Evolutionary conservation across 1,140 invertebrate genomes (phyloP), one percentile per base, ranked within the genome.

Genomic region (Drosophila chauvacae): DNA sequence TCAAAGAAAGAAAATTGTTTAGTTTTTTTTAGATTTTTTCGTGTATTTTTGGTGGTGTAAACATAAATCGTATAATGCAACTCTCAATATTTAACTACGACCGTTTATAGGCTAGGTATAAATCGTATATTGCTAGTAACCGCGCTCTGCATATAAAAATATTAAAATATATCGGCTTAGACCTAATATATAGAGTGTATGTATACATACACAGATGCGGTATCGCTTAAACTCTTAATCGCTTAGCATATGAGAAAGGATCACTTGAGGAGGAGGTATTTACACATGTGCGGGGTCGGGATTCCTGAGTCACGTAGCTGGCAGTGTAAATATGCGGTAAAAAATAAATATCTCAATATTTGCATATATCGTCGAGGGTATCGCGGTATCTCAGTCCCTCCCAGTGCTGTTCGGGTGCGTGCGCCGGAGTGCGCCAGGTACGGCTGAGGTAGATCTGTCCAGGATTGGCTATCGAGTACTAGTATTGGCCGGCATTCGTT

Each of bases 201-300:
- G 61, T 41, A 75, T 60, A 51, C 44, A 58, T 42, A 55, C 75
- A 71, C 66, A 45, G 57, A 55, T 45, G 48, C 23, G 65, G 44
- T 65, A 68, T 88, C 56, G 71, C 83, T 80, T 88, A 77, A 83
- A 80, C 61, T 85, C 84, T 90, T 87, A 87, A 78, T 75, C 85
- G 85, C 85, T 88, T 88, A 88, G 85, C 85, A 88, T 88, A 88
- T 70, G 77, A 88, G 81, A 71, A 90, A 90, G 85, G 85, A 90
- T 90, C 85, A 90, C 85, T 90, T 90, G 80, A 81, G 85, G 77
- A 81, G 85, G 81, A 80, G 57, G 83, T 90, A 90, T 90, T 85
- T 90, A 90, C 85, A 90, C 85, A 85, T 63, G 74, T 90, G 66
- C 74, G 74, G 77, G 79, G 30, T 85, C 71, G 74, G 78, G 80